A percentile compares a stretch with the other conserved stretches of the same genome.
Evolutionary conservation across 2,888 invertebrate genomes (phyloP).

Genomic region (Anodontia alba): DNA sequence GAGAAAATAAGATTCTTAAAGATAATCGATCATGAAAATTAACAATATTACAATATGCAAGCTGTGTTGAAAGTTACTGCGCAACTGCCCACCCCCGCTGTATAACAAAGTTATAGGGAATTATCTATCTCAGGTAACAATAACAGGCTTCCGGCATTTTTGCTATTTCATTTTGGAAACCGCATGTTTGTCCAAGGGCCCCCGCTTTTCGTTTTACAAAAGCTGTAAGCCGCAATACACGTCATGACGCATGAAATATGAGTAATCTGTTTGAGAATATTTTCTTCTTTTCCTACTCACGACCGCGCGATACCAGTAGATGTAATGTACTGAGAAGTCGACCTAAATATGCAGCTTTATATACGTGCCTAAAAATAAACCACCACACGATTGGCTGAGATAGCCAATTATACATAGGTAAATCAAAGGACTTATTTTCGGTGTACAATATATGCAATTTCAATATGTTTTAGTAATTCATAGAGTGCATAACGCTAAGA

Average conservation of each 20-base stretch:
- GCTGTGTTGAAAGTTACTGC: no score
- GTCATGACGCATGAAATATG: not conserved
- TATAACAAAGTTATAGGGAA: no score
- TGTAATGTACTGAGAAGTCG: not conserved
- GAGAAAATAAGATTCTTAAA: no score
- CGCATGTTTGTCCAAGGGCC: conserved; percentile 4
- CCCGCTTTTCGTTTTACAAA: not conserved
- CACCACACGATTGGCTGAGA: not conserved
- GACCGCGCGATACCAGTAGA: conserved; percentile 17
- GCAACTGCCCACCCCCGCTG: no score
- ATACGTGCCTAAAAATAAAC: conserved; percentile 13
- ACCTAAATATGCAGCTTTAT: conserved; percentile 10
- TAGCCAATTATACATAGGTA: conserved; percentile 12
- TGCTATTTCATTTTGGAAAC: conserved; percentile 7
- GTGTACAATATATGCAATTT: conserved; percentile 27
- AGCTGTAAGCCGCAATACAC: conserved; percentile 7
- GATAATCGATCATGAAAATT: no score
- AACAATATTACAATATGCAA: no score
- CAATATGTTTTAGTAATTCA: conserved; percentile 53
- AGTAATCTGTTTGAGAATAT: conserved; percentile 13
- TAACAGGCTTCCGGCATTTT: conserved; percentile 4
- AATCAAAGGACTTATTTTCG: conserved; percentile 14
- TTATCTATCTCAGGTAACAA: no score
- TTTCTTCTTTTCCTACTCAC: conserved; percentile 19
- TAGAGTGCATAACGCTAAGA: conserved; percentile 15